Base-by-base conservation (phyloP, 1,140 invertebrate species). In the Bombus turneri region DNA sequence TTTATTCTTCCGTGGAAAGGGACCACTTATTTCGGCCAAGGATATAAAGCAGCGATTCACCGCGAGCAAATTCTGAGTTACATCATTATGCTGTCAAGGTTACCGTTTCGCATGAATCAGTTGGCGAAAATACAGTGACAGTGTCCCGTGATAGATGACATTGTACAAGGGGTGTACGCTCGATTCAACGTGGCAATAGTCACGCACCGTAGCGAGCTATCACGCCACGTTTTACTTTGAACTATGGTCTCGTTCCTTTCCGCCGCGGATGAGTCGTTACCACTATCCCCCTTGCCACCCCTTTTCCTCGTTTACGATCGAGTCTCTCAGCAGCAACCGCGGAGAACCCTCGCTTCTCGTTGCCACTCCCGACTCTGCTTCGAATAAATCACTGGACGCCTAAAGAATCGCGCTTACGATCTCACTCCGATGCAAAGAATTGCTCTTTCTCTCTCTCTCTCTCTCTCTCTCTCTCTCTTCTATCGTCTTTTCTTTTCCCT, bases 341-440 rank as follows among this genome's bases (percentile, higher is more conserved):
- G 83, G 41, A 76, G 87, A 82, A 86, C 83, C 83, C 81, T 83
- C 69, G 79, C 47, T 62, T 64, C 72, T 57, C 81, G 83, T 79
- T 86, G 73, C 81, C 74, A 81, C 85, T 74, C 75, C 75, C 78
- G 69, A 43, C 86, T 80, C 64, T n/a, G 74, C 81, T 73, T 83
- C 86, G 72, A 90, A 90, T 90, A 90, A 90, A 90, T 90, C 89
- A 90, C 88, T 43, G 59, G 80, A 31, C 41, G 86, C 76, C 89
- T 87, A 87, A 90, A 86, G 86, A 90, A 90, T 90, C 88, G 88
- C 85, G 81, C 73, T 84, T 76, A 69, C 87, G 73, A 90, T 90
- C 77, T 90, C 75, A 59, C 82, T 79, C 59, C 84, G 87, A 89
- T 88, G 88, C 88, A 89, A 80, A 86, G 87, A 87, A 85, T 89